Conservation (phyloP, 2,888 invertebrate species). For the Phoenoteleia sp. region DNA sequence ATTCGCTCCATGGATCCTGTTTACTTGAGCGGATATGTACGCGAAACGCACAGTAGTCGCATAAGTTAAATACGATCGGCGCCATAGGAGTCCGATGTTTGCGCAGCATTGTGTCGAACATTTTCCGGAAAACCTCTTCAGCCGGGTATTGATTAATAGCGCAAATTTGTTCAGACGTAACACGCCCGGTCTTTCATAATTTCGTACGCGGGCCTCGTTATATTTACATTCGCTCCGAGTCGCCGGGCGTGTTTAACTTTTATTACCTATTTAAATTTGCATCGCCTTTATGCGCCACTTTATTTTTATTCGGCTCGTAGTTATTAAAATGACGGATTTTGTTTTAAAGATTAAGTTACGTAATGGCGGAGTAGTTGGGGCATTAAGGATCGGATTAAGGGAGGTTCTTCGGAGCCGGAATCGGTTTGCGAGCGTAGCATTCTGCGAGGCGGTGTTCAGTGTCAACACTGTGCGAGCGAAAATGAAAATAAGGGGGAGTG, state of each 20-base stretch:
- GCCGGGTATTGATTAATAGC: constrained; percentile 28
- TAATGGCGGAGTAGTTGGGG: constrained; percentile 12
- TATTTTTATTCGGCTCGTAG: background rate
- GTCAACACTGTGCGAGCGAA: constrained; percentile 38
- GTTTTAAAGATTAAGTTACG: constrained; percentile 44
- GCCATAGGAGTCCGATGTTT: constrained; percentile 40
- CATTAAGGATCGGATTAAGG: constrained; percentile 43
- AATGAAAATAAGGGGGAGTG: constrained; percentile 13
- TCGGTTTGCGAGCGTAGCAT: constrained; percentile 33
- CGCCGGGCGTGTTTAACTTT: background rate
- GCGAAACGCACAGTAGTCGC: too few species aligned
- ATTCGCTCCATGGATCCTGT: constrained; percentile 55
- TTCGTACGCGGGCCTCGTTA: too few species aligned
- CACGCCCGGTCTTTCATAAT: constrained; percentile 17
- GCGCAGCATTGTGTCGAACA: constrained; percentile 21
- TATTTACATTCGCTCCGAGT: constrained; percentile 6
- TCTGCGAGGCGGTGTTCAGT: constrained; percentile 14
- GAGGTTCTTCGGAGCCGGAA: constrained; percentile 24
- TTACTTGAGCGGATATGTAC: constrained; percentile 48
- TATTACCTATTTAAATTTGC: constrained; percentile 28
- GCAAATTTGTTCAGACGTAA: constrained; percentile 6
- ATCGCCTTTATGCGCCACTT: background rate
- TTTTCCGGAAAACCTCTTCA: constrained; percentile 21
- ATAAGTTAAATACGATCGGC: constrained; percentile 52
- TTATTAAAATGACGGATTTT: constrained; percentile 35